Evolutionary conservation across 2,888 invertebrate species (phyloP).

Genomic region (Mesorhabditis spiculigera): DNA sequence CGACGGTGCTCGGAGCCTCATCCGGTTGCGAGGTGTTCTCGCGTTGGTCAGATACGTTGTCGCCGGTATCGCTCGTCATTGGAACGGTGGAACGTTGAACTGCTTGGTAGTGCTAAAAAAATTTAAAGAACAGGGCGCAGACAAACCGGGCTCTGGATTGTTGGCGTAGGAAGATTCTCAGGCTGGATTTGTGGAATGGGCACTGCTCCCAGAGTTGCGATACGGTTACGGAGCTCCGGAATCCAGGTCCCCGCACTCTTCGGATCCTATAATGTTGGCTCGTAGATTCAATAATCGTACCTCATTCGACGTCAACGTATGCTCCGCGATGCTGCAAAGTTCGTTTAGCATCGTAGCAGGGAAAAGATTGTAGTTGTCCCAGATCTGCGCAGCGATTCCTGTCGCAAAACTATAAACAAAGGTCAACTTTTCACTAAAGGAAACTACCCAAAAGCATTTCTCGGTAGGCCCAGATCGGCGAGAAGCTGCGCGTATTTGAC

Average conservation of each 20-base stretch:
- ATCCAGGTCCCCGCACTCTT: conserved; percentile 21
- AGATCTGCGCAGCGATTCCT: conserved; percentile 28
- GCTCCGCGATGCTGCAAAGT: conserved; percentile 40
- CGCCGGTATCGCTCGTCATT: too few species aligned
- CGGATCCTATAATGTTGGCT: background rate
- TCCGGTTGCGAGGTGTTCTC: too few species aligned
- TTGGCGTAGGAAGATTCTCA: too few species aligned
- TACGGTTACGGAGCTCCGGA: conserved; percentile 12
- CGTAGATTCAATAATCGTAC: background rate
- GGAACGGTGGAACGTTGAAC: too few species aligned
- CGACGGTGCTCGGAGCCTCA: too few species aligned
- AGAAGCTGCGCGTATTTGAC: conserved; percentile 48
- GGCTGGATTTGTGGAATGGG: too few species aligned
- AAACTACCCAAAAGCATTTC: background rate
- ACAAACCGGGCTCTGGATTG: too few species aligned
- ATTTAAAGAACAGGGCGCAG: too few species aligned
- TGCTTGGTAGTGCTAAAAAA: too few species aligned
- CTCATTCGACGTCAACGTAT: conserved; percentile 7
- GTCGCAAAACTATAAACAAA: conserved; percentile 23
- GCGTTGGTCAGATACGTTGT: too few species aligned
- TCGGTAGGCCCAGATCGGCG: conserved; percentile 15
- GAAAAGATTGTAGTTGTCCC: conserved; percentile 16
- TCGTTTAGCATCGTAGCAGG: conserved; percentile 19
- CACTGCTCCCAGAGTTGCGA: too few species aligned
- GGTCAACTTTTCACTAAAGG: background rate